Conservation (phyloP, 2,113 vertebrate species). For the Entelurus aequoreus region DNA sequence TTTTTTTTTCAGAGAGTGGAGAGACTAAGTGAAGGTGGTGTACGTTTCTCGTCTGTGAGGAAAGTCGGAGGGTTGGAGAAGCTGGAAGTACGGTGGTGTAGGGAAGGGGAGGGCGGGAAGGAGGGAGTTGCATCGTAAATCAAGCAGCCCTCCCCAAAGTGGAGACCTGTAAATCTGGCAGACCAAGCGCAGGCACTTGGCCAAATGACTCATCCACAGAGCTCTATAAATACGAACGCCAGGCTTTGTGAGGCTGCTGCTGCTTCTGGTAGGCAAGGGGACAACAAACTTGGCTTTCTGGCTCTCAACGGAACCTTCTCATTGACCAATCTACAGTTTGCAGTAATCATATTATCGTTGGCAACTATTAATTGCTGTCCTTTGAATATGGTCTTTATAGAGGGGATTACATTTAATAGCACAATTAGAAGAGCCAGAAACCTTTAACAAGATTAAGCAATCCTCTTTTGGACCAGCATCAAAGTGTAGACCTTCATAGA, state of each 20-base stretch:
- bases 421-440: not conserved
- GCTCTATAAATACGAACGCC: constrained; percentile 71
- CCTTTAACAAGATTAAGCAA: not conserved
- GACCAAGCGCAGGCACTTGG: constrained; percentile 53
- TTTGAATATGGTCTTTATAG: constrained; percentile 3
- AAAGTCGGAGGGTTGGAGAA: constrained; percentile 40
- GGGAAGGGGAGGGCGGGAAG: constrained; percentile 6
- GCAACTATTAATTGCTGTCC: not conserved
- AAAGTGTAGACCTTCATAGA: not conserved
- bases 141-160: constrained; percentile 46
- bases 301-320: constrained; percentile 27
- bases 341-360: constrained; percentile 16
- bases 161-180: constrained; percentile 67
- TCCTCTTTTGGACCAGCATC: not conserved
- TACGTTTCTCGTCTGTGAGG: constrained; percentile 42
- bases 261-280: constrained; percentile 45
- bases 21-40: constrained; percentile 46
- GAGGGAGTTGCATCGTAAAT: constrained; percentile 63
- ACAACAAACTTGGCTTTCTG: constrained; percentile 39
- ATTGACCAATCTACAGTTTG: constrained; percentile 39
- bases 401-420: constrained; percentile 10
- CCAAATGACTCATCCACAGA: constrained; percentile 60
- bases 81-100: constrained; percentile 26
- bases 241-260: constrained; percentile 42
- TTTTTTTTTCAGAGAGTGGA: constrained; percentile 7